Evolutionary conservation across 2,113 vertebrate species (phyloP).

Genomic region (Artemisiospiza belli): DNA sequence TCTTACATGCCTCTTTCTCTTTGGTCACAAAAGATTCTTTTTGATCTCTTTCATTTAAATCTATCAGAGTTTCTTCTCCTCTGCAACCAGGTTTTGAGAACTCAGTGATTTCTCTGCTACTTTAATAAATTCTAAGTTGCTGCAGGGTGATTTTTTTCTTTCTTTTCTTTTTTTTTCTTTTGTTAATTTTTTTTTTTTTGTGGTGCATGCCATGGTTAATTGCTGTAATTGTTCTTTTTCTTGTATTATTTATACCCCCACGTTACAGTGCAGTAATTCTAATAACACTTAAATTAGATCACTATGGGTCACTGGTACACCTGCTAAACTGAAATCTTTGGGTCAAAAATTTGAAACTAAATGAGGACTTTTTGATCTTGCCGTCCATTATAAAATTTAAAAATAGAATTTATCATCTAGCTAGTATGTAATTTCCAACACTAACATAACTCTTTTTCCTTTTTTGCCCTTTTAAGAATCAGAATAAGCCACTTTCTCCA

Average conservation of each 20-base stretch:
- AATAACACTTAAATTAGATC: constrained; percentile 16
- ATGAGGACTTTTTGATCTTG: background rate
- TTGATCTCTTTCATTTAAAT: background rate
- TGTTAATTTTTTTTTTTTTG: background rate
- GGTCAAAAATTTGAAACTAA: background rate
- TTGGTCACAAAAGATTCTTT: background rate
- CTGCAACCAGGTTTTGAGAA: background rate
- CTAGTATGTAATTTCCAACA: background rate
- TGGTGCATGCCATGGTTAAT: constrained; percentile 1
- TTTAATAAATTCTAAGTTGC: background rate
- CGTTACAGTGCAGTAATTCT: background rate
- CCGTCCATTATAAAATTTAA: background rate
- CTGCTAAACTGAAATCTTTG: background rate
- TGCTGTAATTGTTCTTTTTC: constrained; percentile 39
- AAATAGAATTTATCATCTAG: background rate
- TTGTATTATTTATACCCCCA: constrained; percentile 37
- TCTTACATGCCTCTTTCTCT: background rate
- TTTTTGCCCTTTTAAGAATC: background rate
- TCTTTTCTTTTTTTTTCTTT: background rate
- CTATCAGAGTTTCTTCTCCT: background rate
- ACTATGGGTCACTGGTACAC: background rate
- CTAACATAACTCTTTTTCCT: background rate
- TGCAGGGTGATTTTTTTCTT: background rate
- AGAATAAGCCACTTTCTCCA: background rate
- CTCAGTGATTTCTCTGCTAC: background rate